Percentiles rank a stretch among this genome's conserved stretches.
Conservation (phyloP, 2,797 vertebrate genomes). For the Amblyraja radiata region DNA sequence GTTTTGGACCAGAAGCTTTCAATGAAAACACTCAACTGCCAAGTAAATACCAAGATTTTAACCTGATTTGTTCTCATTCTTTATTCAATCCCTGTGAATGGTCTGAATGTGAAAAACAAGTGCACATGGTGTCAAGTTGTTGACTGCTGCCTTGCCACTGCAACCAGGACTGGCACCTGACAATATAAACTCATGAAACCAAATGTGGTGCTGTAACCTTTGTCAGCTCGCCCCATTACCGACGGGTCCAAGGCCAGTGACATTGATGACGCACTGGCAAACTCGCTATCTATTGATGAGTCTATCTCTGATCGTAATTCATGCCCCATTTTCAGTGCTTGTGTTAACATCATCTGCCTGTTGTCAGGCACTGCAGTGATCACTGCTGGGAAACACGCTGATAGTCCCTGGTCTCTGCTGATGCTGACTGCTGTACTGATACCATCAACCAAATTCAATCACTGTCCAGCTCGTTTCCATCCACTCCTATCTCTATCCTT, state of each 20-base stretch:
- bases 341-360: constrained; percentile 67
- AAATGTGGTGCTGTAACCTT: constrained; percentile 69
- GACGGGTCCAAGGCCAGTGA: constrained; percentile 61
- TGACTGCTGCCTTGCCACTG: background rate
- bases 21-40: constrained; percentile 40
- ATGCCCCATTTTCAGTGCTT: constrained; percentile 64
- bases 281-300: constrained; percentile 75
- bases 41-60: constrained; percentile 47
- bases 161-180: constrained; percentile 57
- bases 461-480: constrained; percentile 63
- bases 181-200: constrained; percentile 60
- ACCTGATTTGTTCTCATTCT: constrained; percentile 64
- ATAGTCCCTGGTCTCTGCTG: constrained; percentile 66
- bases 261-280: constrained; percentile 59
- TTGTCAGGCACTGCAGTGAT: constrained; percentile 63
- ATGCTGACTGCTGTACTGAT: constrained; percentile 65
- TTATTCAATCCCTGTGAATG: constrained; percentile 54
- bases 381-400: constrained; percentile 64
- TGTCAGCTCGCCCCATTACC: constrained; percentile 63
- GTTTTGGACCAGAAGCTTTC: constrained; percentile 46
- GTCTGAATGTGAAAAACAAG: background rate
- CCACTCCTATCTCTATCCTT: constrained; percentile 46
- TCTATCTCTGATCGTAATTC: constrained; percentile 72
- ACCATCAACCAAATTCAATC: constrained; percentile 71
- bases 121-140: background rate